These are phyloP conservation scores for Paedocypris micromegethes DNA, from an alignment of 2,797 vertebrate genomes.

Conservation along the genomic window DNA sequence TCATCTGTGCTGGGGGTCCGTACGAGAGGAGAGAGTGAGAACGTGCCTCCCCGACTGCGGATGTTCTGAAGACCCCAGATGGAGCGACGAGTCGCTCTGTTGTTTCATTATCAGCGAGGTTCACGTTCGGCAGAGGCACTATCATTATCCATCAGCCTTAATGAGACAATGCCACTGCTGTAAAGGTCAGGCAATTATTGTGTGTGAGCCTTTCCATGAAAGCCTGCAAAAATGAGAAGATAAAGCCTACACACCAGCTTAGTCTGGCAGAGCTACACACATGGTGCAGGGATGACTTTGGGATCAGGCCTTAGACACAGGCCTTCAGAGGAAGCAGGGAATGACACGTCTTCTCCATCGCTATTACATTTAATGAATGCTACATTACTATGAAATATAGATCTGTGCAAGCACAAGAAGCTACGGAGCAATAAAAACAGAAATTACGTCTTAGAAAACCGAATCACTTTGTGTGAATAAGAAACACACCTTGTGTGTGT, in stretches of 20 bases:
- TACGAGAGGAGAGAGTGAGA: conserved; percentile 35
- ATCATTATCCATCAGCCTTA: conserved; percentile 92
- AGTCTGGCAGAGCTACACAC: conserved; percentile 41
- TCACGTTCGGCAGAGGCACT: conserved; percentile 85
- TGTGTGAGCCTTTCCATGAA: conserved; percentile 84
- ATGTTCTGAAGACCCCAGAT: conserved; percentile 50
- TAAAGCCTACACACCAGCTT: conserved; percentile 58
- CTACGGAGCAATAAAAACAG: background rate
- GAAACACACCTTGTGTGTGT: too few relatives aligned
- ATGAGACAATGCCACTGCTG: conserved; percentile 92
- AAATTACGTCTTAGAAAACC: conserved; percentile 5
- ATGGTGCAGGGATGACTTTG: conserved; percentile 38
- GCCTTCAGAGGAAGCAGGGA: conserved; percentile 35
- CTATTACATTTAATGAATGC: conserved; percentile 47
- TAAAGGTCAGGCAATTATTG: conserved; percentile 99
- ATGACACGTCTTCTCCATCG: conserved; percentile 45
- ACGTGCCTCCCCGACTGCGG: conserved; percentile 30
- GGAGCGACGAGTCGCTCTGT: conserved; percentile 64
- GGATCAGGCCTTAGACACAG: conserved; percentile 38
- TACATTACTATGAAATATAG: conserved; percentile 44
- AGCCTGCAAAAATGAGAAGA: conserved; percentile 60
- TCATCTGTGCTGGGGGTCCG: background rate
- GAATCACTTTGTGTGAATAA: too few relatives aligned
- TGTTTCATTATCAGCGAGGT: conserved; percentile 97
- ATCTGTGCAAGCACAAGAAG: conserved; percentile 12